Conservation (phyloP, 2,888 invertebrate species). For the Dorcus hopei region DNA sequence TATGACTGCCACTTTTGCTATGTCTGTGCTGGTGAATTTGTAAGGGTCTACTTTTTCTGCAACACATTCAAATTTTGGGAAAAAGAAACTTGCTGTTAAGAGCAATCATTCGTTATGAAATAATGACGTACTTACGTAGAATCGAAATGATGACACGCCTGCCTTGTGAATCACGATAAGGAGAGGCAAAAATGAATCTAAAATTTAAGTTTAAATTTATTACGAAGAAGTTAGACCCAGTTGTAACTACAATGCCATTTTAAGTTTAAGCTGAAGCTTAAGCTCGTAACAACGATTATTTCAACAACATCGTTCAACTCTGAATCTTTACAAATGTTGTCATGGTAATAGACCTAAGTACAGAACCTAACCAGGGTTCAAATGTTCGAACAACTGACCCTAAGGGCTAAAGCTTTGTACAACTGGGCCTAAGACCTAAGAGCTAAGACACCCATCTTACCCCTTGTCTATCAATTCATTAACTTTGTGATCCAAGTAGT, state of each 20-base stretch:
- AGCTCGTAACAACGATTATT: no score
- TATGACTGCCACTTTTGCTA: conserved; percentile 66
- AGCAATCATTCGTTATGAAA: not conserved
- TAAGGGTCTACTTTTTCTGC: conserved; percentile 67
- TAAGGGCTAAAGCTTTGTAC: no score
- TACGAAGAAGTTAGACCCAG: no score
- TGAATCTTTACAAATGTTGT: no score
- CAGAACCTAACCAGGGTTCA: no score
- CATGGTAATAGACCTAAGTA: no score
- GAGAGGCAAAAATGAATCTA: conserved; percentile 73
- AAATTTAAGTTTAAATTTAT: conserved; percentile 17
- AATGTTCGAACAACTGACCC: no score
- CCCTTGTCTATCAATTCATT: conserved; percentile 65
- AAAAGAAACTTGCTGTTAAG: not conserved
- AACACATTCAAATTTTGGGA: not conserved
- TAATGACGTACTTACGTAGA: conserved; percentile 25
- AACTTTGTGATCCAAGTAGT: conserved; percentile 61
- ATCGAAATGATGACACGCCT: conserved; percentile 65
- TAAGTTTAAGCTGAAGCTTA: no score
- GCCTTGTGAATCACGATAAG: conserved; percentile 68
- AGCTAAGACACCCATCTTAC: conserved; percentile 42
- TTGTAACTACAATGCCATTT: no score
- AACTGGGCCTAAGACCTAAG: no score
- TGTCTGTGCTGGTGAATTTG: conserved; percentile 64
- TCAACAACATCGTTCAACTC: no score